These are phyloP conservation scores for Acropora yongei DNA, from an alignment of 64 coral and sea anemone genomes.

Conservation along the genomic window DNA sequence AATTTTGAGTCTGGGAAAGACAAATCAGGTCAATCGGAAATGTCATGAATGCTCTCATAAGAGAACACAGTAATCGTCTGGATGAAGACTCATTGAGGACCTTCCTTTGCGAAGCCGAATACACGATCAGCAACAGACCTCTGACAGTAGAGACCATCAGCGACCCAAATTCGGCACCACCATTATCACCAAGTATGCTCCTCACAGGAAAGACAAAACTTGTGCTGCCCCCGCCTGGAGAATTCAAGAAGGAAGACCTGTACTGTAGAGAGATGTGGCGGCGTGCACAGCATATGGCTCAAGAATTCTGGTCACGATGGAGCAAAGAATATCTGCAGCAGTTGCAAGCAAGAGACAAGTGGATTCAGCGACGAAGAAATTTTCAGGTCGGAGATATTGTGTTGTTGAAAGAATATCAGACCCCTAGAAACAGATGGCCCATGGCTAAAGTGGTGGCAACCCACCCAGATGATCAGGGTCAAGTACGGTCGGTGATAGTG, in stretches of 20 bases:
- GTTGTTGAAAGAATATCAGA: no score
- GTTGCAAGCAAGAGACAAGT: no score
- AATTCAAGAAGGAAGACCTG: slow-evolving; percentile 38
- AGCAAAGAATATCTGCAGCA: no score
- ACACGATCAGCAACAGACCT: slow-evolving; percentile 55
- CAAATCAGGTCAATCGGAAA: slow-evolving; percentile 66
- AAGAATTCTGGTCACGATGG: no score
- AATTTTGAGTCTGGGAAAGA: slow-evolving; percentile 71
- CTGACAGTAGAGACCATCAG: slow-evolving; percentile 65
- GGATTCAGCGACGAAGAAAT: no score
- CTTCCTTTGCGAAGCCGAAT: slow-evolving; percentile 61
- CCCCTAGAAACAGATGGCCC: no score
- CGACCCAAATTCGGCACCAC: slow-evolving; percentile 14
- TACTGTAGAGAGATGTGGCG: slow-evolving; percentile 50
- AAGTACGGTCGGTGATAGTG: no score
- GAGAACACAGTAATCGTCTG: slow-evolving; percentile 32
- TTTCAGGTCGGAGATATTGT: no score
- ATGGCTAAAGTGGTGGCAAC: no score
- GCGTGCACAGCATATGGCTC: slow-evolving; percentile 48
- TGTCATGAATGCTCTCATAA: slow-evolving; percentile 32
- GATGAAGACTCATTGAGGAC: slow-evolving; percentile 64
- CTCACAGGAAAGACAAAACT: slow-evolving; percentile 51
- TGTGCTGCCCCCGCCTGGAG: slow-evolving; percentile 38
- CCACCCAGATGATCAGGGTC: no score
- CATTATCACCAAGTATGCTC: slow-evolving; percentile 57